Conservation (phyloP, 2,888 invertebrate genomes). For the Miltochrista miniata region DNA sequence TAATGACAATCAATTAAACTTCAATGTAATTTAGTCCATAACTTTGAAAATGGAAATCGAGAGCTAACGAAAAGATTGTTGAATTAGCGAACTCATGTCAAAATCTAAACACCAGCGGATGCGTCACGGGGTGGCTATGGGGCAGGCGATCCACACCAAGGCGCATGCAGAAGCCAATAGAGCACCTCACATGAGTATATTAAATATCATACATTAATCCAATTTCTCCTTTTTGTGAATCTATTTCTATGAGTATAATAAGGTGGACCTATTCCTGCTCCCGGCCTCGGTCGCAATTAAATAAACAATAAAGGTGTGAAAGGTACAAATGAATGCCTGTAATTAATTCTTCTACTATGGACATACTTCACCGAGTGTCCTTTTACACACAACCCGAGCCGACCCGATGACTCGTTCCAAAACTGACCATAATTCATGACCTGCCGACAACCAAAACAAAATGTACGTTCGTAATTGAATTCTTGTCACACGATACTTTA, state of each 20-base stretch:
- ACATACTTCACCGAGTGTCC: not conserved
- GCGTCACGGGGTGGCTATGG: too few species aligned
- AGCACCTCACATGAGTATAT: too few species aligned
- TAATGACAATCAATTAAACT: constrained; percentile 16
- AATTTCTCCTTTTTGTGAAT: too few species aligned
- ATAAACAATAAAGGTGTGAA: not conserved
- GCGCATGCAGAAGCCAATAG: too few species aligned
- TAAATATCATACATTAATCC: too few species aligned
- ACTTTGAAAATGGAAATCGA: constrained; percentile 18
- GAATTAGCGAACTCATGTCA: constrained; percentile 19
- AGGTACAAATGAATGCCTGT: not conserved
- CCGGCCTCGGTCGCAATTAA: not conserved
- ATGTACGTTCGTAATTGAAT: constrained; percentile 6
- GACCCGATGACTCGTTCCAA: not conserved
- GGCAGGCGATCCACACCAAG: too few species aligned
- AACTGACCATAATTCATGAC: not conserved
- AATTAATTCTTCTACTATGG: too few species aligned
- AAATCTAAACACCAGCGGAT: constrained; percentile 1
- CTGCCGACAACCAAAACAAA: constrained; percentile 4
- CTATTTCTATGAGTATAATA: too few species aligned
- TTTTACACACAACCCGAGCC: not conserved
- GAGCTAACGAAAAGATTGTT: constrained; percentile 27
- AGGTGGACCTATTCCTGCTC: not conserved
- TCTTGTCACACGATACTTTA: constrained; percentile 3
- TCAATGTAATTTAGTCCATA: constrained; percentile 15